A percentile compares a stretch with the other conserved stretches of the same genome.
phyloP scores from a whole-genome alignment of 2,888 invertebrate genomes.

The Lathronympha strigana region DNA sequence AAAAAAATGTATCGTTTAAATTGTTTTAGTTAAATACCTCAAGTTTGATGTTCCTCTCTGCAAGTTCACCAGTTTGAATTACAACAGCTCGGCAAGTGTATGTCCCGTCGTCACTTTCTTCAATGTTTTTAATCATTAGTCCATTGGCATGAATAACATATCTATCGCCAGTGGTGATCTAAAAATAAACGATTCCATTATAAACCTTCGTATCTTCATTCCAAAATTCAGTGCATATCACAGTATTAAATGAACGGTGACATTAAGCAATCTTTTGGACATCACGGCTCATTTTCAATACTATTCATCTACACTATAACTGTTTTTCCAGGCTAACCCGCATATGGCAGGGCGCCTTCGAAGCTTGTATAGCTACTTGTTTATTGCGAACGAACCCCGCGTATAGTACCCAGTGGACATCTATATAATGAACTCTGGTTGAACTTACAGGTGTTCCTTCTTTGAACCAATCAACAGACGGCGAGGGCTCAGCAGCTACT shows the following conservation, averaged over 20 bases:
- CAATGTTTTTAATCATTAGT: slow-evolving; percentile 89
- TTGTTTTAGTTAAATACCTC: slow-evolving; percentile 79
- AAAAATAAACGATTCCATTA: slow-evolving; percentile 40
- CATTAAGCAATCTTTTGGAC: too few relatives aligned
- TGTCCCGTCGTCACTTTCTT: slow-evolving; percentile 92
- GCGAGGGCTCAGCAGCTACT: slow-evolving; percentile 93
- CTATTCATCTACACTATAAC: too few relatives aligned
- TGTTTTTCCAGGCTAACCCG: too few relatives aligned
- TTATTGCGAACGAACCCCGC: not conserved
- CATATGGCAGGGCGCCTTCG: too few relatives aligned
- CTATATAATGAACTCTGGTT: not conserved
- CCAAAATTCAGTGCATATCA: too few relatives aligned
- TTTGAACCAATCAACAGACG: slow-evolving; percentile 93
- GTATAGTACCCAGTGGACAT: too few relatives aligned
- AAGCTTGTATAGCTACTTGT: not conserved
- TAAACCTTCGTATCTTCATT: not conserved
- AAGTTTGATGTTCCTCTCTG: slow-evolving; percentile 90
- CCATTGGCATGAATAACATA: slow-evolving; percentile 91
- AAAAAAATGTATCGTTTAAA: not conserved
- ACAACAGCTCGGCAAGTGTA: slow-evolving; percentile 96
- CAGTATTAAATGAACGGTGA: too few relatives aligned
- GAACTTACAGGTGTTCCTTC: slow-evolving; percentile 87
- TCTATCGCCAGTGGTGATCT: slow-evolving; percentile 88
- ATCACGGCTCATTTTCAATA: too few relatives aligned
- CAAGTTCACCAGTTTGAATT: slow-evolving; percentile 90